Evolutionary conservation across 1,140 invertebrate genomes (phyloP), one percentile per base, ranked within the genome.

Genomic region (Hesperophylax magnus): DNA sequence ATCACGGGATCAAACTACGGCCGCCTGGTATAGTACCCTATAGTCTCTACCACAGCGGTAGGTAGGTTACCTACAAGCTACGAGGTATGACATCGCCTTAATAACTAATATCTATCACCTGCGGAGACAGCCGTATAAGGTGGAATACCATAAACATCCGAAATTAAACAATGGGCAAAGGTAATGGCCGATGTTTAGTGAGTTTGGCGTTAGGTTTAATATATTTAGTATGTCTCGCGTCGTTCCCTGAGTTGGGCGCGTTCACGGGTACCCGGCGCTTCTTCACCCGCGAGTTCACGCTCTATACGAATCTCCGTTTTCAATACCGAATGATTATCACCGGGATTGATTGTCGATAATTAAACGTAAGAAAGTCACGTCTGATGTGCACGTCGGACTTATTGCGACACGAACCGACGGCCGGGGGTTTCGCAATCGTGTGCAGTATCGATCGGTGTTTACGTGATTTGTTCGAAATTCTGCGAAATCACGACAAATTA

Each of bases 81-180:
- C 9, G 9, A 47, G 11, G 39, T 47, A 47, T 1, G 39, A 14
- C 39, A 14, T 47, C 39, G 1, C 39, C 39, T 47, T 47, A 39
- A 11, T 47, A 27, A 2, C 27, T 27, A 27, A 27, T 27, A 47
- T 3, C 39, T 47, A 47, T 14, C 8, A 47, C 39, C 39, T 47
- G 1, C 56, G 75, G 14, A 63, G 65, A 18, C 54, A n/a, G 65
- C 56, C 65, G 52, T 53, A 47, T 18, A 79, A 79, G 78, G 65
- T 15, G 20, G 22, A 79, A 60, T 54, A 61, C 78, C 78, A 72
- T 79, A 71, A 72, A 79, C 78, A 79, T 54, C 67, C 78, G 78
- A 79, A 79, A 74, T 61, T 54, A 72, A 79, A 79, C 78, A 79
- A 79, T 79, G 77, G 77, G 20, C 77, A 67, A 47, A 47, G 39